phyloP scores from a whole-genome alignment of 2,797 vertebrate genomes.

The Phalloptychus januarius region DNA sequence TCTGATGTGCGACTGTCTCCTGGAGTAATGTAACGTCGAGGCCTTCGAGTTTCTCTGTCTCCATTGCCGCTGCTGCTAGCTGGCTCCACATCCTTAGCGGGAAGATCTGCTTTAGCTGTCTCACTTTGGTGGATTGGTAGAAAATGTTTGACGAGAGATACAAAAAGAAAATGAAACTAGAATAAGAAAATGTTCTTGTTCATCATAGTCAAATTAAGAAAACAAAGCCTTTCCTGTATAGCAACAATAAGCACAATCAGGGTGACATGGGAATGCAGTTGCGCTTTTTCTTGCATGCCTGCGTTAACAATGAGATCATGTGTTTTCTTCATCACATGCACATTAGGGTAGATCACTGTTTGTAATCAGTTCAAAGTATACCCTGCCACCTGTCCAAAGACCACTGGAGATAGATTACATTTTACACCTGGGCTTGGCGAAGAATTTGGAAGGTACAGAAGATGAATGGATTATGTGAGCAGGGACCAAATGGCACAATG shows the following conservation, averaged over 20 bases:
- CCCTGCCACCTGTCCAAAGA: not conserved
- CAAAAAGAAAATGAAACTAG: slow-evolving; percentile 15
- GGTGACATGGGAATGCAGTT: not conserved
- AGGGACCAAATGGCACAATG: not conserved
- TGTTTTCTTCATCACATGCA: not conserved
- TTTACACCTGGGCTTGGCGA: not conserved
- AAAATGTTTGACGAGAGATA: slow-evolving; percentile 38
- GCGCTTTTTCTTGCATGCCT: not conserved
- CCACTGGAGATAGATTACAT: not conserved
- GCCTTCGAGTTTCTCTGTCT: slow-evolving; percentile 86
- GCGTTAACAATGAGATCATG: not conserved
- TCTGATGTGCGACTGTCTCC: slow-evolving; percentile 96
- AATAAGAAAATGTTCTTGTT: not conserved
- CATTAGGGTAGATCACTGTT: not conserved
- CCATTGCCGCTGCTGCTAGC: slow-evolving; percentile 78
- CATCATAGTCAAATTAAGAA: not conserved
- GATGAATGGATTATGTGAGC: slow-evolving; percentile 2
- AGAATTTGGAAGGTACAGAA: not conserved
- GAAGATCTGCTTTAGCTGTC: slow-evolving; percentile 69
- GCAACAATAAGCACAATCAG: slow-evolving; percentile 30
- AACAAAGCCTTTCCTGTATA: slow-evolving; percentile 1
- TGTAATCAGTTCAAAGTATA: not conserved
- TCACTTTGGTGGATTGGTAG: slow-evolving; percentile 76
- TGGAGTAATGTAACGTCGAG: slow-evolving; percentile 93
- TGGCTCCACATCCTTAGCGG: slow-evolving; percentile 63